Evolutionary conservation across 2,888 invertebrate species (phyloP), one percentile per base, ranked within the genome.

Genomic region (Galeopsomyia nigrocyanea): DNA sequence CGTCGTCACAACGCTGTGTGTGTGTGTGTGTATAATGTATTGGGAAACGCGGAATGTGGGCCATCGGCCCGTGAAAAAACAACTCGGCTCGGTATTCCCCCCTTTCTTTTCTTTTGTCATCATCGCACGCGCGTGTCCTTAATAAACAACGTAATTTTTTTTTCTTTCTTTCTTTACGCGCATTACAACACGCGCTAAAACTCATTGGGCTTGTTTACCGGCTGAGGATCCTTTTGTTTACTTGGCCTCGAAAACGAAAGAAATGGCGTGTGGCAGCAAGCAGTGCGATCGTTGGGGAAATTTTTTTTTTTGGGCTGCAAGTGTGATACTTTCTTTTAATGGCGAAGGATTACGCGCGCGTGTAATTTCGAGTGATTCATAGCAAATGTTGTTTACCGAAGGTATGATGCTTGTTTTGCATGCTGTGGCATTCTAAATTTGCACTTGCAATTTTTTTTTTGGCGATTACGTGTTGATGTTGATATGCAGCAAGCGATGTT

Each of bases 31-130:
- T n/a, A n/a, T 31, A 5, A 31, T 31, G 14, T 50, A 57, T 69
- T 73, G 71, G 71, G 71, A 68, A 71, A 71, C 63, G 57, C 51
- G 68, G 58, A 58, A 68, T 63, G 68, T 72, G 65, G 73, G 71
- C 75, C 69, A 75, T 67, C 67, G 49, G 62, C 73, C 57, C 62
- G 67, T 39, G 53, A 71, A n/a, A 46, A n/a, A 13, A 60, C 17
- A 31, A 50, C 16, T 46, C 19, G 21, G 21, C 21, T 6, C 16
- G 47, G 39, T 14, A 14, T 26, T 0, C 62, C 49, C 56, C 16
- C 49, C 17, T 51, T 61, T 56, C 49, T 73, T 61, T 61, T 55
- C 19, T 53, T 53, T 63, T 22, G 6, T 26, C 22, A 21, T 22
- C 10, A 7, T 3, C 26, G 6, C 39, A 39, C 22, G 19, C 26